Conservation (phyloP, 2,888 invertebrate genomes). For the Epirrhoe alternata region DNA sequence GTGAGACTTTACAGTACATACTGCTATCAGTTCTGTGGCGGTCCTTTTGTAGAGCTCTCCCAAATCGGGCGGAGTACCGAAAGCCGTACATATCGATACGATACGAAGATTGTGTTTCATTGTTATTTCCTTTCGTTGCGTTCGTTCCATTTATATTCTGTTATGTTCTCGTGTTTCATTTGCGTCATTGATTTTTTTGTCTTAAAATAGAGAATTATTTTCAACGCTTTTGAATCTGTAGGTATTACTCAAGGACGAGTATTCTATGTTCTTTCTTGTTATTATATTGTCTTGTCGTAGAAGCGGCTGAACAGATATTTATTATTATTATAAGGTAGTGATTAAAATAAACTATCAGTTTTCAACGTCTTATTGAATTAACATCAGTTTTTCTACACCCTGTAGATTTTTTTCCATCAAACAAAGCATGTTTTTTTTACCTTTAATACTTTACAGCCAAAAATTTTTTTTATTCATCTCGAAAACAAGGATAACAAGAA, state of each 20-base stretch:
- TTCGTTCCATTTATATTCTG: constrained; percentile 24
- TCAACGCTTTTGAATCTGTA: not conserved
- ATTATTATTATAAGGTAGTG: no score
- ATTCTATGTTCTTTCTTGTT: no score
- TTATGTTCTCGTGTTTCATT: constrained; percentile 26
- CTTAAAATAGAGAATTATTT: not conserved
- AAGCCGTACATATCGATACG: constrained; percentile 20
- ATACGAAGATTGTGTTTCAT: constrained; percentile 35
- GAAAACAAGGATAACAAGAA: not conserved
- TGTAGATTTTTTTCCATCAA: no score
- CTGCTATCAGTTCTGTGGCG: constrained; percentile 1
- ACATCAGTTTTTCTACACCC: no score
- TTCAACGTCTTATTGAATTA: no score
- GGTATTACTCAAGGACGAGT: no score
- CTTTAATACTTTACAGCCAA: not conserved
- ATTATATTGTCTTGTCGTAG: no score
- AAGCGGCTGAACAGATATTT: no score
- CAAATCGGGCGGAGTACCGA: constrained; percentile 19
- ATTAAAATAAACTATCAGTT: no score
- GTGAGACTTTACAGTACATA: not conserved
- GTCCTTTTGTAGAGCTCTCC: constrained; percentile 35
- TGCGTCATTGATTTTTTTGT: constrained; percentile 10
- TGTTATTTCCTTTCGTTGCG: constrained; percentile 40
- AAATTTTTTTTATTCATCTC: no score
- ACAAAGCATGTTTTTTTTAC: no score